A percentile compares a stretch with the other conserved stretches of the same genome.
phyloP scores from a whole-genome alignment of 2,113 vertebrate species.

The Cavia aperea region DNA sequence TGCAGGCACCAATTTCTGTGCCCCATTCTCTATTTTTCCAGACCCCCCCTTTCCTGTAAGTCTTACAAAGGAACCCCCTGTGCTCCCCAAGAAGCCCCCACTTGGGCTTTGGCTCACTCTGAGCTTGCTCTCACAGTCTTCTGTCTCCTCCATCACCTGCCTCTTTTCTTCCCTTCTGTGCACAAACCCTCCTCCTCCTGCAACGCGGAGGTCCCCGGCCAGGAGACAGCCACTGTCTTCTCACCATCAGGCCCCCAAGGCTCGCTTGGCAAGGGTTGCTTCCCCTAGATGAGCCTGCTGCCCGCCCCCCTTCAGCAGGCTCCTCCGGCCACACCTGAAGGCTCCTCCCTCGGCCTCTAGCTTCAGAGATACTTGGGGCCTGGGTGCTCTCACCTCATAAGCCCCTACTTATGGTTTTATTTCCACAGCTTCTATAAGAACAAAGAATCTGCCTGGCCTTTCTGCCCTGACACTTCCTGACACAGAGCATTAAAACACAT shows the following conservation, averaged over 20 bases:
- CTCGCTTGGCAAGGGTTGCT: not conserved
- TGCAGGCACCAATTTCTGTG: fast-evolving
- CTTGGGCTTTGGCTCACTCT: not conserved
- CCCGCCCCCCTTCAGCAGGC: not conserved
- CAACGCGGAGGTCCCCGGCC: not conserved
- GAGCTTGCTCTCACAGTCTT: not conserved
- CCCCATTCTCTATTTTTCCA: not conserved
- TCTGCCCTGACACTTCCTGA: not conserved
- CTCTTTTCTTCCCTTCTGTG: not conserved
- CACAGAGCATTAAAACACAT: not conserved
- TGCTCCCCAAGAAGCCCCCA: not conserved
- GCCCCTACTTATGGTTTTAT: not conserved
- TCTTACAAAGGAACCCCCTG: not conserved
- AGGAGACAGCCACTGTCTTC: not conserved
- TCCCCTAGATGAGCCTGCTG: not conserved
- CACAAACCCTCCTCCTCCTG: not conserved
- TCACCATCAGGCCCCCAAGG: not conserved
- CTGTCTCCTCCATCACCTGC: fast-evolving
- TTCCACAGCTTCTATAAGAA: no score
- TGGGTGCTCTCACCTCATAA: not conserved
- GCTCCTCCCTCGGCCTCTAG: not conserved
- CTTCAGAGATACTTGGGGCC: not conserved
- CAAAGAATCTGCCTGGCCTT: not conserved
- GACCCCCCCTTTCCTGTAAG: not conserved
- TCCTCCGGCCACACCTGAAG: not conserved